Base-by-base conservation (phyloP, 2,888 invertebrate species). In the Sycophila texana region DNA sequence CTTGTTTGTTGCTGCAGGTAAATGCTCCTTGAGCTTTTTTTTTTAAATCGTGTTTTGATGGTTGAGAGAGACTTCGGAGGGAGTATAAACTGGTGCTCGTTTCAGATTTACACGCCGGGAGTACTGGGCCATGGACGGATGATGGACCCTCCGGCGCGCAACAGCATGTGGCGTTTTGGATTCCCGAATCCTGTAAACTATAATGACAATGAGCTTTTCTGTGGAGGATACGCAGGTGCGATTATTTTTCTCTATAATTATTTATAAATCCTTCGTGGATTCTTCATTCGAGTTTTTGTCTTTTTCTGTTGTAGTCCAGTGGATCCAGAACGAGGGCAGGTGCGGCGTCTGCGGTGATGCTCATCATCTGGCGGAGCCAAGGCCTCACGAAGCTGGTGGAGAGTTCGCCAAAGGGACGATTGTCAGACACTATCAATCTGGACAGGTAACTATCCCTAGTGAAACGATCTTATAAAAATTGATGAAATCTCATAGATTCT, bases 151-250 rank as follows among this genome's bases (percentile, higher is more conserved):
- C 98, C 98, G 2, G 95, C 97, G 0, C 93, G 98, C 80, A 97
- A 98, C 91, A 95, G 96, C 68, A 97, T 98, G 97, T 98, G 98
- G 98, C 92, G 98, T 80, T 96, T 96, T 87, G 98, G 98, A 0
- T 98, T 95, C 91, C 95, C 96, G n/a, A 97, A 96, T 91, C 97
- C 98, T 1, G 96, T 96, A 79, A 97, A 98, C 91, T 98, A 97
- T 89, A 97, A 98, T 86, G 98, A 98, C 90, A 98, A 98, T 87
- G 97, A 98, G 91, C 93, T 98, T 18, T 98, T 96, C 91, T 98
- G 98, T 88, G 98, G 97, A 30, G 98, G 97, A 71, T 96, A 95
- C 88, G 95, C 96, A 89, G 95, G 96, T 96, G 84, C 72, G 87
- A 87, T 65, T 57, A 39, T 1, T 10, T 39, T 5, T 7, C 39